phyloP scores from a whole-genome alignment of 2,888 invertebrate genomes.

The Pristionchus entomophagus region DNA sequence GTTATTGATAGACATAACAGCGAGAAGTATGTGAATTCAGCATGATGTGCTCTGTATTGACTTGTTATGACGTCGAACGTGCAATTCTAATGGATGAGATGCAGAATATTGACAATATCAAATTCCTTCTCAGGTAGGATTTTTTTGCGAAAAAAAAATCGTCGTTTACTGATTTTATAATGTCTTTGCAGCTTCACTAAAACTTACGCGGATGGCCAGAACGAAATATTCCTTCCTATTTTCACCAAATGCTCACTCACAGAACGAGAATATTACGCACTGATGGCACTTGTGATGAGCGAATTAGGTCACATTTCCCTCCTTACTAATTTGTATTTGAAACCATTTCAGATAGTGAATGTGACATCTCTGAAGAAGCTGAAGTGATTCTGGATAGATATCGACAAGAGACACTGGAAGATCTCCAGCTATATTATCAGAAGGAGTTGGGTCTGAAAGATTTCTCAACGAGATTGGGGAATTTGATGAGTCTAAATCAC shows the following conservation, averaged over 20 bases:
- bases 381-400: not conserved
- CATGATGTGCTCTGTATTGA: constrained; percentile 20
- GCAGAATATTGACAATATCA: not conserved
- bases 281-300: not conserved
- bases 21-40: not conserved
- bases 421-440: not conserved
- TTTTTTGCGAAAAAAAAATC: not conserved
- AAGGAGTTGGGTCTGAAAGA: not conserved
- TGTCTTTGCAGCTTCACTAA: not conserved
- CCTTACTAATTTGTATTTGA: not conserved
- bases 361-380: not conserved
- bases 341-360: not conserved
- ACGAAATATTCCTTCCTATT: not conserved
- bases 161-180: not conserved
- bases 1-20: not conserved
- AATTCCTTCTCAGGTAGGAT: not conserved
- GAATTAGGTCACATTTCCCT: not conserved
- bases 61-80: not conserved
- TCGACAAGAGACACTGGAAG: not conserved
- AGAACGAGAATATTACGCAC: not conserved
- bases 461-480: not conserved
- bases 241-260: not conserved
- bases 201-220: constrained; percentile 6
- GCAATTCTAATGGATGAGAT: not conserved
- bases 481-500: not conserved